Conservation (phyloP, 1,140 invertebrate species). For the Trichonephila inaurata region DNA sequence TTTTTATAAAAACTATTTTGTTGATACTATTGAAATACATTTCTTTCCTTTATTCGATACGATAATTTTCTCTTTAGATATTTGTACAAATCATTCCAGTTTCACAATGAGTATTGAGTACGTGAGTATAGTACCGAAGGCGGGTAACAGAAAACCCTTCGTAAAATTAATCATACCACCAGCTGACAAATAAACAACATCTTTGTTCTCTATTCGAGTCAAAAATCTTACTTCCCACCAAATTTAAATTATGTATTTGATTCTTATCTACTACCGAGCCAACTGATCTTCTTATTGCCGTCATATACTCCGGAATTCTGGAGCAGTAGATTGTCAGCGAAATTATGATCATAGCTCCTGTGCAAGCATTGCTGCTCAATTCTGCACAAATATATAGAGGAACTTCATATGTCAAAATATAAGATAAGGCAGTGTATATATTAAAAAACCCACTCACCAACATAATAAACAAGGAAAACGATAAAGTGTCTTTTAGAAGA, state of each 20-base stretch:
- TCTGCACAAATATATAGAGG: not conserved
- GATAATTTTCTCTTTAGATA: no score
- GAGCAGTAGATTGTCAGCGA: not conserved
- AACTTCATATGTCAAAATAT: not conserved
- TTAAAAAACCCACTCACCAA: not conserved
- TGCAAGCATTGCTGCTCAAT: not conserved
- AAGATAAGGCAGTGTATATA: not conserved
- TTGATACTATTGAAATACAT: no score
- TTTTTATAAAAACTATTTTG: no score
- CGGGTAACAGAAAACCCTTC: not conserved
- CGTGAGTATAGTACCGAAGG: not conserved
- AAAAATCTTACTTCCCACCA: not conserved
- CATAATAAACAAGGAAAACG: not conserved
- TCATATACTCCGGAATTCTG: not conserved
- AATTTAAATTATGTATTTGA: not conserved
- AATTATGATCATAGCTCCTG: not conserved
- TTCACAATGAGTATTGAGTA: not conserved
- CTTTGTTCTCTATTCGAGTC: not conserved
- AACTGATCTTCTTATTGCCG: not conserved
- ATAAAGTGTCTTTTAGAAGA: not conserved
- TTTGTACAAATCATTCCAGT: not conserved
- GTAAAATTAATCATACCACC: not conserved
- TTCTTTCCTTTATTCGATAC: no score
- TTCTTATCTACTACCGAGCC: not conserved
- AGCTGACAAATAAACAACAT: not conserved